Evolutionary conservation across 1,140 invertebrate genomes (phyloP), one percentile per base, ranked within the genome.

Genomic region (Drosophila tsacasi): DNA sequence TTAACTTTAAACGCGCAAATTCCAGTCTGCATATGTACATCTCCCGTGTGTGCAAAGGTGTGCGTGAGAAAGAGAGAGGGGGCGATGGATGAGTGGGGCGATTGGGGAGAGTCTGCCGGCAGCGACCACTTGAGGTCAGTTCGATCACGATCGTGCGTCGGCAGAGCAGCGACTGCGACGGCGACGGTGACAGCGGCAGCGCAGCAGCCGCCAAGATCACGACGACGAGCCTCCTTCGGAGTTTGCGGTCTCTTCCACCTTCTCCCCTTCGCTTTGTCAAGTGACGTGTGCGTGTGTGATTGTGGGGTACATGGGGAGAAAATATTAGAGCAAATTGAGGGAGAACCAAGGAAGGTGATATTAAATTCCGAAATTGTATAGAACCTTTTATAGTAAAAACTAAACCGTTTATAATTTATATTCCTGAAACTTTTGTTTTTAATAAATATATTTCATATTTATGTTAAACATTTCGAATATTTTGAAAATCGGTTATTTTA

Each of bases 1-100:
- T 90, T 90, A 91, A 91, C 78, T 87, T 78, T 84, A 73, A 84
- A 79, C 76, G 85, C 67, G 76, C 85, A 85, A 82, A 90, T 91
- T 90, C 86, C 85, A 84, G 81, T 57, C 76, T 68, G 59, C 58
- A 30, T 39, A n/a, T n/a, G n/a, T n/a, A 59, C 40, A 40, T 57
- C 35, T 39, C 40, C 37, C 61, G 46, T 42, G 47, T 60, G 49
- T 58, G 52, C 40, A 21, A 12, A 30, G 40, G 55, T 62, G 46
- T 75, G 66, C 44, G 42, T 61, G 17, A 49, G 40, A n/a, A 47
- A 32, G 42, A 32, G 62, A 23, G 44, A 23, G 8, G 23, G 44
- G 32, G 50, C 30, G 49, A 58, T 67, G 54, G 32, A 52, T 7
- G 21, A 19, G 19, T 64, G 61, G 21, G 50, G 50, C 19, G n/a